Percentiles rank a stretch among this genome's conserved stretches.
These are phyloP conservation scores for Hemichromis elongatus DNA, from an alignment of 2,113 vertebrate genomes.

Conservation along the genomic window DNA sequence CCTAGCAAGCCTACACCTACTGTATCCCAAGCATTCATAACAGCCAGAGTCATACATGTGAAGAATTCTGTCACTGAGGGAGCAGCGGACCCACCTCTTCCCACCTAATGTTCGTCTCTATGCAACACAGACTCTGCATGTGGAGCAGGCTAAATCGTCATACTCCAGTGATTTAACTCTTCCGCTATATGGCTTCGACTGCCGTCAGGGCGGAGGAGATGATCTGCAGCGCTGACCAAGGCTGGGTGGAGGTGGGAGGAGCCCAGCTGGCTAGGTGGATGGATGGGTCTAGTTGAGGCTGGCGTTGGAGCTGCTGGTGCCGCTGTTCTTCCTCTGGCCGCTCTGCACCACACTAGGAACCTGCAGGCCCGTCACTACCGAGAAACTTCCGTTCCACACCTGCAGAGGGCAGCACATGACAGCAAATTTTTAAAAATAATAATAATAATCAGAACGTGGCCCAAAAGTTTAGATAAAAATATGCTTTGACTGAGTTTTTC, in stretches of 20 bases:
- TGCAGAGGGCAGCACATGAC: constrained; percentile 38
- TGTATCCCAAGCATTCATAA: background rate
- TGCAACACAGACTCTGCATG: background rate
- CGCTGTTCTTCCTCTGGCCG: constrained; percentile 88
- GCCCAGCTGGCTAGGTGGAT: background rate
- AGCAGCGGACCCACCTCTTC: background rate
- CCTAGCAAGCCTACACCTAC: constrained; percentile 22
- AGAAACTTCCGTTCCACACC: constrained; percentile 97
- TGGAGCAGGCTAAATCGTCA: background rate
- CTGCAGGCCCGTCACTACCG: constrained; percentile 86
- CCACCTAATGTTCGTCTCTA: background rate
- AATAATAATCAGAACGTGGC: background rate
- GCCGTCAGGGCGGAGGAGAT: constrained; percentile 1
- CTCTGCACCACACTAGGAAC: constrained; percentile 86
- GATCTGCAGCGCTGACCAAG: constrained; percentile 23
- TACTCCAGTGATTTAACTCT: constrained; percentile 26
- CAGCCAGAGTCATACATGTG: constrained; percentile 9
- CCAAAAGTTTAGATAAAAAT: background rate
- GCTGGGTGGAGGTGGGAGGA: background rate
- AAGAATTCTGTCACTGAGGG: constrained; percentile 7
- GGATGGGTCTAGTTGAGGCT: constrained; percentile 81
- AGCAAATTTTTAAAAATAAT: background rate
- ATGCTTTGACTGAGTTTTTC: background rate
- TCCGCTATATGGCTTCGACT: constrained; percentile 13
- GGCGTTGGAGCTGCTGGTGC: constrained; percentile 90